A percentile compares a stretch with the other conserved stretches of the same genome.
phyloP scores from a whole-genome alignment of 2,888 invertebrate species.

The Criorhina ranunculi region DNA sequence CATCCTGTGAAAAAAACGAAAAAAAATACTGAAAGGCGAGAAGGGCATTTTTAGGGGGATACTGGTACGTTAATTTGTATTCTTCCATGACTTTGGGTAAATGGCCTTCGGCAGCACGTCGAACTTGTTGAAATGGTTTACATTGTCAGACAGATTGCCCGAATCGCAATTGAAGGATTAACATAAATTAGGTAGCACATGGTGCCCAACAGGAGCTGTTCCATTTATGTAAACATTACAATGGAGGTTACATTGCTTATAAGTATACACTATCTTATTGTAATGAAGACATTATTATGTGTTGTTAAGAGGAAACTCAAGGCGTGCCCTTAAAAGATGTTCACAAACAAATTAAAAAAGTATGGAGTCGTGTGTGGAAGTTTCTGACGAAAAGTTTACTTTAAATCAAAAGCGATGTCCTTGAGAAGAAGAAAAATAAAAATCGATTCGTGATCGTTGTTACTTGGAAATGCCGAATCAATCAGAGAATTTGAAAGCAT shows the following conservation, averaged over 20 bases:
- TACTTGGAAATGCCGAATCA: slow-evolving; percentile 1
- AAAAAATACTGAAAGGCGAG: not conserved
- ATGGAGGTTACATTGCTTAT: too few species aligned
- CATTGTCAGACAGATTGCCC: slow-evolving; percentile 48
- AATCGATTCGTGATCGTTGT: slow-evolving; percentile 9
- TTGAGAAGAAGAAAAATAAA: not conserved
- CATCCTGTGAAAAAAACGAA: not conserved
- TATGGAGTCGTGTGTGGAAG: not conserved
- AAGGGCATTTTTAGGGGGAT: slow-evolving; percentile 15
- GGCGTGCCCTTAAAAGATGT: not conserved
- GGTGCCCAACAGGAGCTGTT: slow-evolving; percentile 6
- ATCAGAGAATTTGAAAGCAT: too few species aligned
- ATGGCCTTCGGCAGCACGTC: slow-evolving; percentile 21
- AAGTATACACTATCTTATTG: too few species aligned
- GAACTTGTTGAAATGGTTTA: slow-evolving; percentile 66
- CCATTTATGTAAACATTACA: not conserved
- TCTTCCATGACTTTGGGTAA: slow-evolving; percentile 46
- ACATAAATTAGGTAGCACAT: slow-evolving; percentile 47
- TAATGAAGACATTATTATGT: too few species aligned
- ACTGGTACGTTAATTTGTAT: slow-evolving; percentile 56
- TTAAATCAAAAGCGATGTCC: not conserved
- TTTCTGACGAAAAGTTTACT: not conserved
- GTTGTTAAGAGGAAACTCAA: not conserved
- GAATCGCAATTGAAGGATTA: slow-evolving; percentile 56
- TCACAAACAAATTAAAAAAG: not conserved